Base-by-base conservation (phyloP, 2,888 invertebrate genomes). In the Cantharis rufa region DNA sequence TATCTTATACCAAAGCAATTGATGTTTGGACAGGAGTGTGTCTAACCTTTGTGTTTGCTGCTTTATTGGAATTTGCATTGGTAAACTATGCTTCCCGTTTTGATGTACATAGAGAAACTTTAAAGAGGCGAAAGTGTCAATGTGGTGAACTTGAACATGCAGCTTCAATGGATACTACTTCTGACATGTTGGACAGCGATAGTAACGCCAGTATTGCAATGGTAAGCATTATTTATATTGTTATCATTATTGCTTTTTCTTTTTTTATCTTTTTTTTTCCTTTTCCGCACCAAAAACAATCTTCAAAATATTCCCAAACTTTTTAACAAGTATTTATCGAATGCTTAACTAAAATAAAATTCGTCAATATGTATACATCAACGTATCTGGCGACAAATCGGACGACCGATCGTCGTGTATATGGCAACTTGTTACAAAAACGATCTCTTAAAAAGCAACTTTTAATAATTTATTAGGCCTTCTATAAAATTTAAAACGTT, bases 21-120 rank as follows among this genome's bases (percentile, higher is more conserved):
- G 98, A 98, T 89, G 96, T 98, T 71, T 98, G 98, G 98, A 98
- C 98, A 80, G 97, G 97, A 78, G 97, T 98, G 72, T 99, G 98
- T 89, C 91, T 98, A 83, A 98, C 98, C 70, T 99, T 99, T 89
- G 98, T 99, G 71, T 99, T 99, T 88, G 98, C 98, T 69, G 98
- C 99, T 21, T 90, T 99, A 82, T 92, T 99, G 78, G 99, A 99
- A 91, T 99, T 99, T 87, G 98, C 99, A 72, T 92, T 99, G 80
- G 99, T 99, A 84, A 99, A 99, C 91, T 98, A 99, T 88, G 96
- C 98, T 77, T 95, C 95, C 81, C 93, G 98, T 84, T 98, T 97
- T 83, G 98, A 98, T 90, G 96, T 94, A 92, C 94, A 95, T 88
- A 90, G 92, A 82, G 96, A 97, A 89, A 96, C 95, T 86, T 93